Conservation (phyloP, 2,888 invertebrate genomes). For the Eupithecia exiguata region DNA sequence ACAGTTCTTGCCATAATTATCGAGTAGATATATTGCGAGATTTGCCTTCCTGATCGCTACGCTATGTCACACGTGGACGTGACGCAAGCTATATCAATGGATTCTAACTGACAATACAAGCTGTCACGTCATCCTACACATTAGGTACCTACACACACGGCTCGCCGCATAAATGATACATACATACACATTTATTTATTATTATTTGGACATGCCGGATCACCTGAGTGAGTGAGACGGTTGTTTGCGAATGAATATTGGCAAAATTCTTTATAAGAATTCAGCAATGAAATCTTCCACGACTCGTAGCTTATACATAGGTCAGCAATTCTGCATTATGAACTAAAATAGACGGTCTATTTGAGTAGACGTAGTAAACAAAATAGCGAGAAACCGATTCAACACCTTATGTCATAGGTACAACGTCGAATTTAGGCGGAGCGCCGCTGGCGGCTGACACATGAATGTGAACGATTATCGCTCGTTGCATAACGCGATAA, state of each 20-base stretch:
- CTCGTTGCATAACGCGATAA: constrained; percentile 25
- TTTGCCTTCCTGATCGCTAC: too few relatives aligned
- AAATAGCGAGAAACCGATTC: constrained; percentile 3
- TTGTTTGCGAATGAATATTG: background rate
- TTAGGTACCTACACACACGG: too few relatives aligned
- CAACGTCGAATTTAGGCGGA: constrained; percentile 8
- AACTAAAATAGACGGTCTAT: constrained; percentile 8
- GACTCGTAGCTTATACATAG: constrained; percentile 8
- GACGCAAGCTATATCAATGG: background rate
- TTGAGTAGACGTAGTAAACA: constrained; percentile 9
- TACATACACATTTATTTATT: background rate
- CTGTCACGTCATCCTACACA: constrained; percentile 5
- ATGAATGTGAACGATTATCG: constrained; percentile 6
- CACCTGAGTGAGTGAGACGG: background rate
- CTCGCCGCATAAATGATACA: too few relatives aligned
- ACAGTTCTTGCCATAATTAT: too few relatives aligned
- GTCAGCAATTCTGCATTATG: constrained; percentile 8
- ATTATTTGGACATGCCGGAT: background rate
- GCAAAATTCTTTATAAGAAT: constrained; percentile 8
- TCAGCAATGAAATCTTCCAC: background rate
- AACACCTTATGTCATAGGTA: background rate
- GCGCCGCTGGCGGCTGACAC: constrained; percentile 8
- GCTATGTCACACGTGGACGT: background rate
- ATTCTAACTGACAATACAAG: background rate
- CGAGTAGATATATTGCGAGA: too few relatives aligned